Base-by-base conservation (phyloP, 2,888 invertebrate species). In the Pyrrhia umbra region DNA sequence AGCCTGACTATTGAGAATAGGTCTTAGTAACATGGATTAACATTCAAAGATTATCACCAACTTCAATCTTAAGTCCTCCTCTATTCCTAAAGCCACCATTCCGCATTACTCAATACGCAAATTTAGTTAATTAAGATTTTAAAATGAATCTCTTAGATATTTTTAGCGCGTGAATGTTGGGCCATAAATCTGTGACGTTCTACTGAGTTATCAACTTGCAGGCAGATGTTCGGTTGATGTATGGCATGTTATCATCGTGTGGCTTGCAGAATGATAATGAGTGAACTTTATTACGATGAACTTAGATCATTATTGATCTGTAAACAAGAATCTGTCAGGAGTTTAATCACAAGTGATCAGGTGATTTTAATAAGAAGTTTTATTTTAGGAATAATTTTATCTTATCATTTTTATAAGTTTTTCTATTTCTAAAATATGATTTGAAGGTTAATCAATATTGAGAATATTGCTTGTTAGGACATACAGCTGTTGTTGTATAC, bases 221-320 rank as follows among this genome's bases (percentile, higher is more conserved):
- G 43, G 51, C 54, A 62, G 43, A 72, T 76, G 73, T 62, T 63
- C 30, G 50, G 47, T 46, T 76, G 54, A 74, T 65, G 60, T 55
- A 65, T 39, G 54, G 40, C 58, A 59, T 59, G 62, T 56, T 78
- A 66, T 68, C 65, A 46, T 46, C 20, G 55, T 61, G 60, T 46
- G 69, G 49, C 64, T 67, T 63, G 46, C 60, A 20, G 27, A 30
- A 37, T 46, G 82, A 80, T 82, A 80, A 68, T 54, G 64, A 39
- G 34, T 75, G 60, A 80, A 77, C 78, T 39, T 39, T 52, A 47
- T 64, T 58, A 56, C 64, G 68, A 58, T 77, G 70, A 80, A 75
- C 78, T 82, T 80, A 70, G 40, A 54, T 45, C 68, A 74, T 18
- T 21, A 56, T 13, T n/a, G 30, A 20, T 13, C 64, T 21, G 10